Base-by-base conservation (phyloP, 1,140 invertebrate genomes). In the Leguminivora glycinivorella region DNA sequence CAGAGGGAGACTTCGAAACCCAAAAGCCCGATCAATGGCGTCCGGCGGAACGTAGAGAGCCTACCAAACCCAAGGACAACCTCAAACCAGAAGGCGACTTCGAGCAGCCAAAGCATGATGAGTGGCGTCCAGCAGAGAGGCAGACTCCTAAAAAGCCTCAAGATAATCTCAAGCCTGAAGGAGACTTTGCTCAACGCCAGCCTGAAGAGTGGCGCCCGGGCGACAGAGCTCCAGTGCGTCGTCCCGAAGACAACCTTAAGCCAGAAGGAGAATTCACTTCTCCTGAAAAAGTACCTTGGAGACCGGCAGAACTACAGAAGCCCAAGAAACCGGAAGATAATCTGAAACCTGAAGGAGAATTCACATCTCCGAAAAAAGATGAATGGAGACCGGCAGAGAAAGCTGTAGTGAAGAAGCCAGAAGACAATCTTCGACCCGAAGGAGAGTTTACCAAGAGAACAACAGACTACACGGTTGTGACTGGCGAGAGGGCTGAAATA, bases 401-500 rank as follows among this genome's bases (percentile, higher is more conserved):
- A 69, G 83, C 91, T 58, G 85, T 82, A 66, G 92, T 92, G 73
- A 83, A 80, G 17, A 91, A 84, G 75, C 85, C 84, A 4, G 75
- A 83, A 12, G 93, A 95, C 82, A 94, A 94, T 75, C 75, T 93
- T 0, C 84, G 81, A 66, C 89, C 93, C 68, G 93, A 94, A 83
- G 94, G 94, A 19, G 92, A 94, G 0, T 94, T 95, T 77, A 92
- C 86, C 24, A 88, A 83, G 26, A 87, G 88, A 73, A 88, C 87
- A 10, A 93, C 92, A 75, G 94, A 95, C 81, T 95, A 92, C 74
- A 92, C 89, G 73, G 85, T 93, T 2, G 88, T 93, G 5, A 88
- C 82, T 66, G 94, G 93, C 0, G 94, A 95, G 82, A 86, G 94
- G 72, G 93, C 93, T 17, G 93, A 94, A 72, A 92, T 95, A 19